These are phyloP conservation scores for Synergus gifuensis DNA, from an alignment of 2,888 invertebrate genomes.

Conservation along the genomic window DNA sequence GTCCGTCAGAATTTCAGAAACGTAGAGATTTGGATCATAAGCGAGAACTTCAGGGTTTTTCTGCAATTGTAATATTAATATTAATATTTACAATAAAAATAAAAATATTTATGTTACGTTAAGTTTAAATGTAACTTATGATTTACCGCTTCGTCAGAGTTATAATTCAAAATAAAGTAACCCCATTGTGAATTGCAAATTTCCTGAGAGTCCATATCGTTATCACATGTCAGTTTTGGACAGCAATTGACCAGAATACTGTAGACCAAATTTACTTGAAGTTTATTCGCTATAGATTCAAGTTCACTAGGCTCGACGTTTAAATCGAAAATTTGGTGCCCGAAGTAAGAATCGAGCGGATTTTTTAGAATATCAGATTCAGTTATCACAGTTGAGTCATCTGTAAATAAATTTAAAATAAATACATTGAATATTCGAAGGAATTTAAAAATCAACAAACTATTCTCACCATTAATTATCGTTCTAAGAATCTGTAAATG, in stretches of 20 bases:
- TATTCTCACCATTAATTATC: constrained; percentile 59
- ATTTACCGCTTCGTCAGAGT: constrained; percentile 16
- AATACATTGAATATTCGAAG: neutral
- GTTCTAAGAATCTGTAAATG: constrained; percentile 65
- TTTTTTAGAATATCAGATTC: constrained; percentile 58
- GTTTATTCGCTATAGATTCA: constrained; percentile 83
- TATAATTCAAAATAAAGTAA: constrained; percentile 71
- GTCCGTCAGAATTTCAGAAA: constrained; percentile 67
- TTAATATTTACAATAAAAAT: neutral
- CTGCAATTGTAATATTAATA: constrained; percentile 13
- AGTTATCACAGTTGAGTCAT: constrained; percentile 46
- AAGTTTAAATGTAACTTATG: neutral
- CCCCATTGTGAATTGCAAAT: constrained; percentile 59
- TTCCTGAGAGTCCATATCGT: constrained; percentile 60
- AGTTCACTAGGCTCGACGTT: constrained; percentile 84
- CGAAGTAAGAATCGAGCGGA: constrained; percentile 68
- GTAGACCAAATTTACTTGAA: constrained; percentile 87
- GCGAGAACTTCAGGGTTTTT: neutral
- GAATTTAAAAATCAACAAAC: neutral
- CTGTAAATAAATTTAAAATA: constrained; percentile 47
- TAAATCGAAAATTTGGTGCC: constrained; percentile 82
- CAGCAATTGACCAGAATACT: constrained; percentile 87
- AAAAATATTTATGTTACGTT: neutral
- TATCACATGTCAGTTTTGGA: constrained; percentile 80
- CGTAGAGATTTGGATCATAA: constrained; percentile 69